These are phyloP conservation scores for Polypedilum vanderplanki DNA, from an alignment of 1,140 invertebrate genomes.

Conservation along the genomic window DNA sequence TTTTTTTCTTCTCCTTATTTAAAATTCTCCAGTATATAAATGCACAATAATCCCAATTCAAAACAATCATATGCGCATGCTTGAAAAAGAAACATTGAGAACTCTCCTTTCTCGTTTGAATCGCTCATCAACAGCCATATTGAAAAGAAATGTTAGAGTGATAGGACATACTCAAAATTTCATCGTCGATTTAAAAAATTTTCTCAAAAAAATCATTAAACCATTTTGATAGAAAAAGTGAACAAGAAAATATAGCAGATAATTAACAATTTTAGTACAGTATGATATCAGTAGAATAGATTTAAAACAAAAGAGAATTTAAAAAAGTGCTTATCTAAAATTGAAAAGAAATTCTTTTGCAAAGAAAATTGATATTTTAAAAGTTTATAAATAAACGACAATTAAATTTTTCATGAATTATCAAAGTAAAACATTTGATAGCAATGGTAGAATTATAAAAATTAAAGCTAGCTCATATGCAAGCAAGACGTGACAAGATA, in stretches of 20 bases:
- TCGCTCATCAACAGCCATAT: neutral
- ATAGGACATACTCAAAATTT: conserved; percentile 6
- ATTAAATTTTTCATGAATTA: conserved; percentile 22
- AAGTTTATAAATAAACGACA: neutral
- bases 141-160: conserved; percentile 16
- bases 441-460: conserved; percentile 21
- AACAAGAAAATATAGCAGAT: neutral
- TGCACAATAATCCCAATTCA: neutral
- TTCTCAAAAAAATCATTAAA: neutral
- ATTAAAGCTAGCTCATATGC: neutral
- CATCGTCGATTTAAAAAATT: neutral
- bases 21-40: conserved; percentile 5
- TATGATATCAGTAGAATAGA: neutral
- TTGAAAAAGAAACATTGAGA: neutral
- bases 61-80: conserved; percentile 23
- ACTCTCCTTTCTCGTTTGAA: neutral
- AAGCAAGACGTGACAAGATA: neutral
- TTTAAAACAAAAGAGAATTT: neutral
- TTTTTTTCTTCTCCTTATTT: neutral
- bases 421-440: neutral
- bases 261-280: neutral
- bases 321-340: neutral
- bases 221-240: neutral
- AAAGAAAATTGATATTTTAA: too few relatives aligned
- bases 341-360: neutral